phyloP scores from a whole-genome alignment of 2,113 vertebrate species.

The Naja naja region DNA sequence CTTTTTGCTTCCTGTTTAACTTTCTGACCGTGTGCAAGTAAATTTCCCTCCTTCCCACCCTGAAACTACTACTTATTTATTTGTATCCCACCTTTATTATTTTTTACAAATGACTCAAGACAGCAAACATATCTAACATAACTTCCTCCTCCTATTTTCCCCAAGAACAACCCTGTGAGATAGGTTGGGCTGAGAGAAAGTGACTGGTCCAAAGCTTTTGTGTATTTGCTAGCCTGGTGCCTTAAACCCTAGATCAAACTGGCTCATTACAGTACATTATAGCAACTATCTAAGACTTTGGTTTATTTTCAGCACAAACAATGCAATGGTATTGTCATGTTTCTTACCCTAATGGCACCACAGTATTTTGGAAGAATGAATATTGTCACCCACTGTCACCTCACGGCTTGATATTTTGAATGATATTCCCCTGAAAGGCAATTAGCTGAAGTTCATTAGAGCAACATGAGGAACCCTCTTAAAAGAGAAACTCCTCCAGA shows the following conservation, averaged over 20 bases:
- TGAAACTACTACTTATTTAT: neutral
- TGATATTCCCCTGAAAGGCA: slow-evolving; percentile 42
- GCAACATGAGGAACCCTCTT: slow-evolving; percentile 35
- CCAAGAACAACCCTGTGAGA: too few species aligned
- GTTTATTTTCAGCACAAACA: neutral
- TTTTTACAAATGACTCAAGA: too few species aligned
- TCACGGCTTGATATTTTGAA: neutral
- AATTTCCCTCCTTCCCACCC: neutral
- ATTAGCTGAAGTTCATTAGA: slow-evolving; percentile 55
- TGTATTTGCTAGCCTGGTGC: too few species aligned
- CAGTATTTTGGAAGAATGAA: neutral
- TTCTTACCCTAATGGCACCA: neutral
- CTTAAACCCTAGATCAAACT: too few species aligned
- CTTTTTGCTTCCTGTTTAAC: too few species aligned
- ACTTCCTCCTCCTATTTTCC: too few species aligned
- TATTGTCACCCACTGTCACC: neutral
- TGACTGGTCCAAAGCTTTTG: too few species aligned
- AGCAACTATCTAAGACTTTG: neutral
- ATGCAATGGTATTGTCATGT: neutral
- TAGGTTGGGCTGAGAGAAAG: too few species aligned
- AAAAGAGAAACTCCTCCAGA: neutral
- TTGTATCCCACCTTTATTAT: too few species aligned
- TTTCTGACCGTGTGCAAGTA: neutral
- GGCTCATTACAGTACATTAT: too few species aligned
- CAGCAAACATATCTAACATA: too few species aligned